A percentile compares a stretch with the other conserved stretches of the same genome.
These are phyloP conservation scores for Coelinius sp. DNA, from an alignment of 2,888 invertebrate genomes.

Conservation along the genomic window DNA sequence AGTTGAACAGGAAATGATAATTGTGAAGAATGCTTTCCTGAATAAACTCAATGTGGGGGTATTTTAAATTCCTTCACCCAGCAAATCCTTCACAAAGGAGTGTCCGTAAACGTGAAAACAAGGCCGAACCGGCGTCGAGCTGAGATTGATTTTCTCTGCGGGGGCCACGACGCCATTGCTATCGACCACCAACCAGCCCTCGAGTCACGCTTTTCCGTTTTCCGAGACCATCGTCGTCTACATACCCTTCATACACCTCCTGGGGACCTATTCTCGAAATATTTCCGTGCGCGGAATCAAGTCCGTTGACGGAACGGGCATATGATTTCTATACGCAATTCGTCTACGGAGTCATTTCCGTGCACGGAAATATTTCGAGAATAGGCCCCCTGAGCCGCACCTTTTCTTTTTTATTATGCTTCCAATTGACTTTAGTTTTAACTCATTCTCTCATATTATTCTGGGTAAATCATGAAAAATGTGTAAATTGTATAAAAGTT, in stretches of 20 bases:
- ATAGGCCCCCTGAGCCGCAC: slow-evolving; percentile 31
- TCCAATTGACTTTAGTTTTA: neutral
- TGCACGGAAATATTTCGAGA: no score
- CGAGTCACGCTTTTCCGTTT: slow-evolving; percentile 53
- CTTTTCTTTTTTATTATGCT: slow-evolving; percentile 26
- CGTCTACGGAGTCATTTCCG: no score
- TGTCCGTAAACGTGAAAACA: slow-evolving; percentile 58
- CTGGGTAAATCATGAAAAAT: no score
- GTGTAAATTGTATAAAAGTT: no score
- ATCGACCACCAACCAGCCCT: slow-evolving; percentile 61
- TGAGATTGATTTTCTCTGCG: slow-evolving; percentile 66
- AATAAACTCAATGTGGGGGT: neutral
- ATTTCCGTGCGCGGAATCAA: no score
- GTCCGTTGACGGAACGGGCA: no score
- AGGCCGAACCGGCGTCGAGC: slow-evolving; percentile 55
- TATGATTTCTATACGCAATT: no score
- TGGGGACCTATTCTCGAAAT: no score
- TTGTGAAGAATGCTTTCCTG: neutral
- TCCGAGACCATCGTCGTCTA: slow-evolving; percentile 33
- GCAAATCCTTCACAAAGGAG: slow-evolving; percentile 38
- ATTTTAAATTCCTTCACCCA: slow-evolving; percentile 14
- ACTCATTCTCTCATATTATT: neutral
- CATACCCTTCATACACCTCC: no score
- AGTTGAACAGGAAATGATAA: neutral
- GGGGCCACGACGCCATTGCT: slow-evolving; percentile 67